Conservation (phyloP, 2,113 vertebrate genomes). For the Serilophus lunatus region DNA sequence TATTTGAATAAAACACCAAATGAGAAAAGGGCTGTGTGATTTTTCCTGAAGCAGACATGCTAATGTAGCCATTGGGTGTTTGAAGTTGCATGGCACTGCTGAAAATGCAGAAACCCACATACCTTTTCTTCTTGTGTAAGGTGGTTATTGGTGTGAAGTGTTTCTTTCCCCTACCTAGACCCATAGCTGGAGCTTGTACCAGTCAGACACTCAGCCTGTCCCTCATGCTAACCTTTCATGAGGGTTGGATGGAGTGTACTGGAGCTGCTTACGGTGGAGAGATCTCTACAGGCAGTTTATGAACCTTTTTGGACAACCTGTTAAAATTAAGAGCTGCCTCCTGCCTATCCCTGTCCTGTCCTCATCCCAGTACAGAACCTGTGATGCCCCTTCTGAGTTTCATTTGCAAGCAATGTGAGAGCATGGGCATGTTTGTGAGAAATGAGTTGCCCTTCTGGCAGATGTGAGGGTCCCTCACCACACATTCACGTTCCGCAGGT, state of each 20-base stretch:
- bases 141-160: neutral
- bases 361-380: neutral
- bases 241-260: neutral
- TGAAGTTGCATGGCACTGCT: neutral
- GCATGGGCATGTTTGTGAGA: neutral
- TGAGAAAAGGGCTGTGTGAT: neutral
- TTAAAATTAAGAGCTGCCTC: neutral
- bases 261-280: neutral
- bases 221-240: neutral
- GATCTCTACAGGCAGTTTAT: neutral
- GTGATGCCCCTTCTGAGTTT: neutral
- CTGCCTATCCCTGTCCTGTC: neutral
- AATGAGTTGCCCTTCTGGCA: neutral
- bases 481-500: neutral
- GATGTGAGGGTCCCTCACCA: neutral
- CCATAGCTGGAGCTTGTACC: neutral
- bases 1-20: neutral
- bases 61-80: neutral
- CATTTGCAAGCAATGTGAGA: neutral
- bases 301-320: neutral
- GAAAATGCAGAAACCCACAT: neutral
- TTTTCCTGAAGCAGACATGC: neutral
- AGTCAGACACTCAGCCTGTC: neutral
- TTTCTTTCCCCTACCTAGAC: neutral
- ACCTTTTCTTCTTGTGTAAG: neutral